Conservation (phyloP, 2,113 vertebrate species). For the Oxyura jamaicensis region DNA sequence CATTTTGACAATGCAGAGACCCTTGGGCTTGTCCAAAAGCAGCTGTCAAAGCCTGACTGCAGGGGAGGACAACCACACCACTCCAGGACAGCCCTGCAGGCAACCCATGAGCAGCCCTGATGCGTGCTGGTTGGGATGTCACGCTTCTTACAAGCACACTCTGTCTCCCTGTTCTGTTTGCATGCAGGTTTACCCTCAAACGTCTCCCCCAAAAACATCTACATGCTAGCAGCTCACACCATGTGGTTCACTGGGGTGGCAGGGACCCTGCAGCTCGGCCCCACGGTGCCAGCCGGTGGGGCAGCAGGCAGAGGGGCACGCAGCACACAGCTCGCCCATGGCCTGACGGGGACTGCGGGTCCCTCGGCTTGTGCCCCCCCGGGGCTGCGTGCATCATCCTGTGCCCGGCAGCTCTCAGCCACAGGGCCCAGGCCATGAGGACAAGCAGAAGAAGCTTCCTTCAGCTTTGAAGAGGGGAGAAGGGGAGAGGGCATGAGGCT, state of each 20-base stretch:
- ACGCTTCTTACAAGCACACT: neutral
- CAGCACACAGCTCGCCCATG: neutral
- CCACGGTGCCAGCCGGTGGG: neutral
- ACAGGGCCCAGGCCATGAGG: rapidly evolving
- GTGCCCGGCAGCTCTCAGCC: neutral
- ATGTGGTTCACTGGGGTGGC: no score
- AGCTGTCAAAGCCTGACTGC: neutral
- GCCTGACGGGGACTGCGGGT: neutral
- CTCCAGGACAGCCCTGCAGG: neutral
- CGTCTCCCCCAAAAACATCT: neutral
- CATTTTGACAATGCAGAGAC: rapidly evolving
- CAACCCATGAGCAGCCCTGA: no score
- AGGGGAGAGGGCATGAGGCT: no score
- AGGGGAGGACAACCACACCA: rapidly evolving
- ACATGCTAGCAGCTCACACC: neutral
- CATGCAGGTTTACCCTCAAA: neutral
- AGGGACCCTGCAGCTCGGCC: neutral
- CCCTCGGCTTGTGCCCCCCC: rapidly evolving
- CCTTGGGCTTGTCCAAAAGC: neutral
- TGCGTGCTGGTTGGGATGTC: rapidly evolving
- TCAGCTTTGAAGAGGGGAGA: neutral
- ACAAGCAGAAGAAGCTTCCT: neutral
- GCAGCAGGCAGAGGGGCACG: neutral
- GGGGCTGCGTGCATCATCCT: rapidly evolving
- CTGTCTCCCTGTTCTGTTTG: neutral